Percentiles rank a stretch among this genome's conserved stretches.
Conservation (phyloP, 2,888 invertebrate species). For the Ochropacha duplaris region DNA sequence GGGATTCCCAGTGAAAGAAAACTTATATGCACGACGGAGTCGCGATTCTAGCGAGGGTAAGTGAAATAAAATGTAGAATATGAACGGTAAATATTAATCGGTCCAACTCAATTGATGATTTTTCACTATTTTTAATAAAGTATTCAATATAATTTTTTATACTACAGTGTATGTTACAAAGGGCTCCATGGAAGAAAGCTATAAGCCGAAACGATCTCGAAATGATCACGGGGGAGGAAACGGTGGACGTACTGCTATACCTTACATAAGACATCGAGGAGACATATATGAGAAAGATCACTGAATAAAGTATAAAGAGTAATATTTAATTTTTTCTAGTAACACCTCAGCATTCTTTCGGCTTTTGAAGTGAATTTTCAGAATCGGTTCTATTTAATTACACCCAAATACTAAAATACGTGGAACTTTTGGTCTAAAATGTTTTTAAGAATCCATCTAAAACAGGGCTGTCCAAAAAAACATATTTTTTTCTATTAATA, state of each 20-base stretch:
- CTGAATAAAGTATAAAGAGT: conserved; percentile 14
- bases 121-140: too few relatives aligned
- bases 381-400: too few relatives aligned
- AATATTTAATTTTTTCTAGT: background rate
- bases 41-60: conserved; percentile 51
- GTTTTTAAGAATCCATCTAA: too few relatives aligned
- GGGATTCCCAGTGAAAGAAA: conserved; percentile 41
- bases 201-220: conserved; percentile 43
- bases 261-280: conserved; percentile 55
- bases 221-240: conserved; percentile 29
- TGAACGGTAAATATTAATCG: too few relatives aligned
- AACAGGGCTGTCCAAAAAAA: too few relatives aligned
- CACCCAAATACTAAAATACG: too few relatives aligned
- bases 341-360: background rate
- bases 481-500: too few relatives aligned
- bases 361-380: too few relatives aligned
- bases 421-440: too few relatives aligned
- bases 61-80: conserved; percentile 20
- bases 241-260: conserved; percentile 52
- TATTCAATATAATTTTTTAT: background rate
- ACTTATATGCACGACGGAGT: conserved; percentile 31
- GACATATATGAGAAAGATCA: conserved; percentile 56
- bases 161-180: conserved; percentile 31
- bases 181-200: conserved; percentile 40
- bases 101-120: background rate